phyloP scores from a whole-genome alignment of 2,113 vertebrate genomes.

The Ochotona curzoniae region DNA sequence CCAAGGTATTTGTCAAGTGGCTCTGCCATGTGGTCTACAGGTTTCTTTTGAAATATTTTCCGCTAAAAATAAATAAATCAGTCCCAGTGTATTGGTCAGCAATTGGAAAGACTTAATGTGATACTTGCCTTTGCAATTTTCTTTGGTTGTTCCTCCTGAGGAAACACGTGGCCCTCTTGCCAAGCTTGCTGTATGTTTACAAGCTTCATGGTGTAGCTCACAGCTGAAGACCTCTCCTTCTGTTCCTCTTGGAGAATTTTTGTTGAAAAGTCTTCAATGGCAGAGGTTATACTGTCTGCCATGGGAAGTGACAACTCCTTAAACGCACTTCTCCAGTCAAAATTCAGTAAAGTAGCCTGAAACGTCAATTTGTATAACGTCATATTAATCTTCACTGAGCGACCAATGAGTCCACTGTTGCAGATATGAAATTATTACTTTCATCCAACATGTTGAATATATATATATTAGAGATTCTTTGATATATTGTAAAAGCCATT shows the following conservation, averaged over 20 bases:
- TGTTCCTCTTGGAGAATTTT: conserved; percentile 92
- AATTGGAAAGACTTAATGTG: conserved; percentile 76
- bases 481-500: conserved; percentile 59
- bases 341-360: conserved; percentile 89
- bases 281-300: conserved; percentile 90
- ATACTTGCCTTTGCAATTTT: conserved; percentile 93
- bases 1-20: neutral
- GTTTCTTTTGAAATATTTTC: neutral
- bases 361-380: conserved; percentile 79
- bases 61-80: neutral
- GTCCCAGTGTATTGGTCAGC: neutral
- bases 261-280: conserved; percentile 90
- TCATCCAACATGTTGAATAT: conserved; percentile 48
- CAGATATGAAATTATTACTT: conserved; percentile 63
- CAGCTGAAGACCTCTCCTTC: conserved; percentile 82
- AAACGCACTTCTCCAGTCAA: conserved; percentile 94
- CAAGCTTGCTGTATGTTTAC: conserved; percentile 82
- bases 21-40: neutral
- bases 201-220: conserved; percentile 82
- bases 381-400: conserved; percentile 49
- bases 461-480: neutral
- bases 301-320: conserved; percentile 89
- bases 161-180: conserved; percentile 80
- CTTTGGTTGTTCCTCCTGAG: conserved; percentile 90
- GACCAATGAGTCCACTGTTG: conserved; percentile 59